Evolutionary conservation across 2,113 vertebrate genomes (phyloP), one percentile per base, ranked within the genome.

Genomic region (Semnornis frantzii): DNA sequence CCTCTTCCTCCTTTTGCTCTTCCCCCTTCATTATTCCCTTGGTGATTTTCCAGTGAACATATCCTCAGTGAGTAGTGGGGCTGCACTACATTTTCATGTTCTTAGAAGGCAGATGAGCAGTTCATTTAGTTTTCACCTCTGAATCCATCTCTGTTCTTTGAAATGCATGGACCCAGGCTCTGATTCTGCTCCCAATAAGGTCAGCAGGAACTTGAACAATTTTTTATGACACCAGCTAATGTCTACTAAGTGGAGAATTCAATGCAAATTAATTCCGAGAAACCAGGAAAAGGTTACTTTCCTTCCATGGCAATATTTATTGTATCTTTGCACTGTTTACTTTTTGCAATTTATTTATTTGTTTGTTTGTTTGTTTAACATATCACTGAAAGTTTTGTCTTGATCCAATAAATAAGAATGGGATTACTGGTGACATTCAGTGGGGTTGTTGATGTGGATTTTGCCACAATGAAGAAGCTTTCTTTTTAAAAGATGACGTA

Each of bases 11-110:
- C 92, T 84, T 58, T 75, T 86, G 93, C 89, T 94, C 96, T 87
- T 95, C 96, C 96, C 87, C 39, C 21, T 85, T 94, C 90, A 88
- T 97, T 97, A 96, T 65, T 90, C 76, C 73, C 90, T 91, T 14
- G 0, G 82, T 93, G 93, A 96, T 95, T 95, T 91, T 94, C 92
- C 92, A 82, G 50, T 54, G 87, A 96, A 93, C 83, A 92, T 83
- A 94, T 84, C 77, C 66, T 90, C 18, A 5, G 75, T 88, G 70
- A 94, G 69, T 88, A 72, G 44, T 33, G 70, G 90, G 93, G 82
- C 34, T 88, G 91, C 69, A 30, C 79, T 44, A 31, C 6, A 8
- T 90, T 85, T 94, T 89, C 48, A 55, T 64, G 59, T 90, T 92
- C 85, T 91, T 54, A 69, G 85, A 42, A 77, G 57, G 78, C 44